Evolutionary conservation across 2,797 vertebrate genomes (phyloP).

Genomic region (Cirrhinus molitorella): DNA sequence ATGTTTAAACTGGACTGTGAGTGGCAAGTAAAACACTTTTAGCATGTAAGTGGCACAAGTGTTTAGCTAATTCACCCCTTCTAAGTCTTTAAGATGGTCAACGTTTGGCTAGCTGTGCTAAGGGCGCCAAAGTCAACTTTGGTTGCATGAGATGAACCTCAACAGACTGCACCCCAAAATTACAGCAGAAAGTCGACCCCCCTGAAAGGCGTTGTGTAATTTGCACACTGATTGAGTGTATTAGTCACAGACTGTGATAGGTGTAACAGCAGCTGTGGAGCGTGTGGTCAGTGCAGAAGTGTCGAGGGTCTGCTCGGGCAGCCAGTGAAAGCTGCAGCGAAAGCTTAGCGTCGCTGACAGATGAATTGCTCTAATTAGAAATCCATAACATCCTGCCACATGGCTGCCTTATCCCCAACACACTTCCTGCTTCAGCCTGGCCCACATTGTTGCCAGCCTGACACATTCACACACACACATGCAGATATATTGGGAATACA

Average conservation of each 20-base stretch:
- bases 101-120: neutral
- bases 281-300: conserved; percentile 39
- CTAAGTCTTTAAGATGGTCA: neutral
- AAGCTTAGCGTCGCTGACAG: conserved; percentile 97
- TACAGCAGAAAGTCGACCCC: neutral
- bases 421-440: conserved; percentile 97
- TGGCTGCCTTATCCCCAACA: conserved; percentile 98
- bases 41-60: neutral
- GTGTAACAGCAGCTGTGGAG: conserved; percentile 41
- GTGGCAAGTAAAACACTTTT: neutral
- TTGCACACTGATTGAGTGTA: conserved; percentile 21
- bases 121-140: neutral
- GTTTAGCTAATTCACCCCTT: neutral
- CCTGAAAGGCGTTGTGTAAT: conserved; percentile 3
- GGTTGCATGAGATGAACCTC: neutral
- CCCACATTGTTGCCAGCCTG: conserved; percentile 82
- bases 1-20: neutral
- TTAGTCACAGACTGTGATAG: conserved; percentile 32
- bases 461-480: conserved; percentile 29
- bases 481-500: conserved; percentile 35
- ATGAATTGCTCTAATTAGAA: conserved; percentile 99
- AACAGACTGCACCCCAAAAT: neutral
- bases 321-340: conserved; percentile 86
- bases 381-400: conserved; percentile 99
- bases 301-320: conserved; percentile 25